phyloP scores from a whole-genome alignment of 23 tunicate species.

The Oikopleura dioica region DNA sequence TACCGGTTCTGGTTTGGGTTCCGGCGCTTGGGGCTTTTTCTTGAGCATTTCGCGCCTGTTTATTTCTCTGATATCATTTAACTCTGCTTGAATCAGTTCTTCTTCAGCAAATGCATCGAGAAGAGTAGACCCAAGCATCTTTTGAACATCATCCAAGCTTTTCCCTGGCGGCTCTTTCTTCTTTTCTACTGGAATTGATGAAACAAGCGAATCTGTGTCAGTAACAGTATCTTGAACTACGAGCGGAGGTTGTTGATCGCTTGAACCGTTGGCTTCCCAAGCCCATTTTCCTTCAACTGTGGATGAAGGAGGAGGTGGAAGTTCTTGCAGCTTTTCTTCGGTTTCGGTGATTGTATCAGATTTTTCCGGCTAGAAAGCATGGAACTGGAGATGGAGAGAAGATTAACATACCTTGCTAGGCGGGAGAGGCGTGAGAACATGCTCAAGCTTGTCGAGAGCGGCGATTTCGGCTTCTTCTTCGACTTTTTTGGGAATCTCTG shows the following conservation, averaged over 20 bases:
- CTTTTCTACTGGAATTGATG: background rate
- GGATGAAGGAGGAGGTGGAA: background rate
- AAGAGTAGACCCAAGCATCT: background rate
- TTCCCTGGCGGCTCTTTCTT: background rate
- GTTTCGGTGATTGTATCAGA: background rate
- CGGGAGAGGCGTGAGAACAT: background rate
- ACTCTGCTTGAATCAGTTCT: background rate
- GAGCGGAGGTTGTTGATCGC: no score
- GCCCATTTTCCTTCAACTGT: background rate
- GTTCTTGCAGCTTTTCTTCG: background rate
- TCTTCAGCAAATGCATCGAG: background rate
- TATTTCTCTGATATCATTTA: background rate
- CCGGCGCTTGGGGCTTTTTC: no score
- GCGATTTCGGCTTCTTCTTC: background rate
- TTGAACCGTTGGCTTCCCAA: background rate
- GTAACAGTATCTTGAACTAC: background rate
- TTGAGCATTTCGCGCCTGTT: background rate
- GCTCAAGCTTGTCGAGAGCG: background rate
- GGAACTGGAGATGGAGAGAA: no score
- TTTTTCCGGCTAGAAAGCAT: conserved; percentile 3
- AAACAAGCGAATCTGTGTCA: background rate
- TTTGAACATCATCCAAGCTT: background rate
- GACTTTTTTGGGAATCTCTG: background rate
- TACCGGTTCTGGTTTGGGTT: no score
- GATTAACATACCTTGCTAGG: no score